Conservation (phyloP, 2,888 invertebrate genomes). For the Spodoptera littoralis region DNA sequence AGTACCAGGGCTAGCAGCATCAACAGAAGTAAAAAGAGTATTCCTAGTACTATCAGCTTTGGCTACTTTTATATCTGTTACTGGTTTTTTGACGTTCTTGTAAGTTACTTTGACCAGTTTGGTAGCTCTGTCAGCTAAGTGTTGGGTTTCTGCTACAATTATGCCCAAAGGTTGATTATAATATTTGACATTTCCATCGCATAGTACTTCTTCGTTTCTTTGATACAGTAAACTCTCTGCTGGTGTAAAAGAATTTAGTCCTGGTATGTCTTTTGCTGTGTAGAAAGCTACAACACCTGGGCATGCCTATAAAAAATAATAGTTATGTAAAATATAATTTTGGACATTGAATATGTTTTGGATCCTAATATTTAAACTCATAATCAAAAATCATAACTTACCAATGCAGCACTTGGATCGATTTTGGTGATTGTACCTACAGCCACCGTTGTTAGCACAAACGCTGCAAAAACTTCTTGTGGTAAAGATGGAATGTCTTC, state of each 20-base stretch:
- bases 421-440: slow-evolving; percentile 88
- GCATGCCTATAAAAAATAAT: slow-evolving; percentile 80
- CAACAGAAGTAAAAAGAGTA: slow-evolving; percentile 14
- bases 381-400: slow-evolving; percentile 66
- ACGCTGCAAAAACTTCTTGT: slow-evolving; percentile 90
- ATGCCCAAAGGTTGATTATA: slow-evolving; percentile 70
- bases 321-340: not conserved
- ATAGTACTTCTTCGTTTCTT: slow-evolving; percentile 72
- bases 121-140: slow-evolving; percentile 87
- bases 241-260: slow-evolving; percentile 88
- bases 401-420: slow-evolving; percentile 89
- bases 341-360: too few species aligned
- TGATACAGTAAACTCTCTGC: slow-evolving; percentile 44
- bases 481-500: slow-evolving; percentile 89
- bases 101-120: slow-evolving; percentile 88
- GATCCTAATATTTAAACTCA: too few species aligned
- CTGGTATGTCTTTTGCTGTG: slow-evolving; percentile 91
- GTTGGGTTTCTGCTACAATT: slow-evolving; percentile 88
- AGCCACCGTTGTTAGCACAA: slow-evolving; percentile 86
- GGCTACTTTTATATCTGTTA: slow-evolving; percentile 43
- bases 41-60: slow-evolving; percentile 32
- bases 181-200: slow-evolving; percentile 63
- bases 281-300: slow-evolving; percentile 90
- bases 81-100: slow-evolving; percentile 63
- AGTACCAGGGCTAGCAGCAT: slow-evolving; percentile 42